Percentiles rank a stretch among this genome's conserved stretches.
Conservation (phyloP, 2,113 vertebrate genomes). For the Macaca nemestrina region DNA sequence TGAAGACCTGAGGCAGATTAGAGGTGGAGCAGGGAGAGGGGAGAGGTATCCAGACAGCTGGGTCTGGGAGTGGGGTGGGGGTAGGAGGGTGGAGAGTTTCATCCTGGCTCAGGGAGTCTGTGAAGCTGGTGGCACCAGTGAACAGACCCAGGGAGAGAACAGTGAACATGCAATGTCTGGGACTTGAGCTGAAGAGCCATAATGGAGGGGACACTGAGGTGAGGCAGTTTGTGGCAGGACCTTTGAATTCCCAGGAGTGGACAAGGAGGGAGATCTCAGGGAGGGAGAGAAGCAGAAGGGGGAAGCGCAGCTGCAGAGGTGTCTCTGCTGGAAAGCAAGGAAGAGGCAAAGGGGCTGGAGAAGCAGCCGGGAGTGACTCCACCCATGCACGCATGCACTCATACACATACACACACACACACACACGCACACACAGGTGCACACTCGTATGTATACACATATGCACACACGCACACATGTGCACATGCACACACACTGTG, state of each 20-base stretch:
- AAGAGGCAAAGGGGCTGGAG: not conserved
- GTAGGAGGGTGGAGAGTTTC: not conserved
- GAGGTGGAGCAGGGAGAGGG: not conserved
- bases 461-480: fast-evolving
- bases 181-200: not conserved
- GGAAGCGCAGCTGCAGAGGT: not conserved
- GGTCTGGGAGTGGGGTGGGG: not conserved
- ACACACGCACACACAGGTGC: too few relatives aligned
- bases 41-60: not conserved
- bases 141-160: not conserved
- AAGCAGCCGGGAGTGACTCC: not conserved
- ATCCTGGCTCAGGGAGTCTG: not conserved
- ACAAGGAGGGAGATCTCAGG: not conserved
- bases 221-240: not conserved
- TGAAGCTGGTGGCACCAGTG: not conserved
- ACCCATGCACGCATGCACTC: too few relatives aligned
- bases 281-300: not conserved
- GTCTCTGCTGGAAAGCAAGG: not conserved
- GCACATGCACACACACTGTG: too few relatives aligned
- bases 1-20: not conserved
- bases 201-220: not conserved
- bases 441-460: too few relatives aligned
- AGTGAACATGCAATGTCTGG: not conserved
- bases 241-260: not conserved
- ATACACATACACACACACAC: not conserved